Evolutionary conservation across 2,797 vertebrate genomes (phyloP), one percentile per base, ranked within the genome.

Genomic region (Mormyrus hasselquistii): DNA sequence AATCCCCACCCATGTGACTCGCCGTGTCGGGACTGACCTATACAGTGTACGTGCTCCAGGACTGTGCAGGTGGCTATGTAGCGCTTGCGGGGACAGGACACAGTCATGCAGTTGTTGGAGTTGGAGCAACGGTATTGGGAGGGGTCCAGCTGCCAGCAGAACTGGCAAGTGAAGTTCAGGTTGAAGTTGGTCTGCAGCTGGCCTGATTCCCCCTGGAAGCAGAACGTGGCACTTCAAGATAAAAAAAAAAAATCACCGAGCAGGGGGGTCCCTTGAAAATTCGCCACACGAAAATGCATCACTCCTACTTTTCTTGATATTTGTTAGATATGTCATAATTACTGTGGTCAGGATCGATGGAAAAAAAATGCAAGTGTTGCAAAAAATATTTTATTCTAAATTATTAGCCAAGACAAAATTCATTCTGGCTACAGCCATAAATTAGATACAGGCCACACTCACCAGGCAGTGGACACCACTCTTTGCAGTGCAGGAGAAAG

Each of bases 131-230:
- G 52, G 1, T 99, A 99, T 91, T 96, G 95, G 0, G 96, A 94
- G 0, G 97, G 94, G 0, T 98, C 96, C 85, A 99, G 96, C 95
- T 99, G 99, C 98, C 98, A 99, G 94, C 99, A 99, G 92, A 98
- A 99, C 90, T 97, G 97, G 94, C 99, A 99, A 0, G 93, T 96
- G 95, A 99, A 95, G 84, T 95, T 95, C 90, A 98, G 92, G 12
- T 95, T 92, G 41, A 99, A 99, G 93, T 93, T 95, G 93, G 94
- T 94, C 90, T 95, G 97, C 87, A 93, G 92, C 0, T 92, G 94
- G 88, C 95, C 94, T 0, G 94, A 95, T 91, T 95, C 94, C 90
- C 96, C 97, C 98, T 99, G 65, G 0, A 90, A 65, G 85, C 4
- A 88, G 47, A 25, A 87, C 57, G 90, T 84, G 29, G 90, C 65